Percentiles rank a stretch among this genome's conserved stretches.
Conservation (phyloP, 2,113 vertebrate species). For the Ellobius talpinus region DNA sequence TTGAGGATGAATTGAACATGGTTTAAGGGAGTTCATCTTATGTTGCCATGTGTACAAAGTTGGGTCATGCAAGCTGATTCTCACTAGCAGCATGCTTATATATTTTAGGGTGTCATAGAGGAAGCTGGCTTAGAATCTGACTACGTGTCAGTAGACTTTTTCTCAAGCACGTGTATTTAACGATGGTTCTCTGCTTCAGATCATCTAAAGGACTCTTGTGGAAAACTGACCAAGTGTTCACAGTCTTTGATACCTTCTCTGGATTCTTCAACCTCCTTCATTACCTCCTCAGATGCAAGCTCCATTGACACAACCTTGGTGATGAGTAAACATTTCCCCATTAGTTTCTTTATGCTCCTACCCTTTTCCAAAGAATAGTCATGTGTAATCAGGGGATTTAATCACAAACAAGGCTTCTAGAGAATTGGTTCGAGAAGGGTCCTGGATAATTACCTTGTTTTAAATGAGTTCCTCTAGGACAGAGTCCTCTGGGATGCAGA, state of each 20-base stretch:
- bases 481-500: conserved; percentile 42
- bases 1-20: neutral
- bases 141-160: neutral
- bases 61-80: neutral
- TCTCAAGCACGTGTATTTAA: neutral
- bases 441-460: conserved; percentile 9
- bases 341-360: neutral
- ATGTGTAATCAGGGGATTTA: neutral
- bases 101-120: neutral
- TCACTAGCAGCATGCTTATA: neutral
- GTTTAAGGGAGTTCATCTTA: neutral
- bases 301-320: neutral
- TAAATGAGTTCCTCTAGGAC: conserved; percentile 66
- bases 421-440: neutral
- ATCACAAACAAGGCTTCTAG: neutral
- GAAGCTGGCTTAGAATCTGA: neutral
- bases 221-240: neutral
- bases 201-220: neutral
- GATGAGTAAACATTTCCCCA: neutral
- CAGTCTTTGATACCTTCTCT: neutral
- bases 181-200: neutral
- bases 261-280: neutral
- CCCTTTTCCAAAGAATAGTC: neutral
- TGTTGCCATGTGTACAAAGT: neutral
- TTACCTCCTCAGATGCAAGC: neutral